These are phyloP conservation scores for Autographa gamma DNA, from an alignment of 2,888 invertebrate species.

Conservation along the genomic window DNA sequence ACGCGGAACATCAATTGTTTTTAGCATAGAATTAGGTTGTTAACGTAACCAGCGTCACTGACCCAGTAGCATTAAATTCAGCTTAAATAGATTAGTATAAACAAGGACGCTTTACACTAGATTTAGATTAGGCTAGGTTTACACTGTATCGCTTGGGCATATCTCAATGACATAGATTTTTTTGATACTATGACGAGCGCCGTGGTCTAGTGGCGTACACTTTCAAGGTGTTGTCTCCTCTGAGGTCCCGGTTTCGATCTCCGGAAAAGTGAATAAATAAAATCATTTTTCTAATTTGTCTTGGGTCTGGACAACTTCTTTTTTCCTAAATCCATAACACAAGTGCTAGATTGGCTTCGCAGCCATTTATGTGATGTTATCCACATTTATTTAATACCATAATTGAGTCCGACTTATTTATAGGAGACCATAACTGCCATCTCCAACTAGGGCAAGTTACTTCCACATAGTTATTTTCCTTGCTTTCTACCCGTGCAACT, in stretches of 20 bases:
- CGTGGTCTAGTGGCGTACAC: no score
- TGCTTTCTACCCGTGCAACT: background rate
- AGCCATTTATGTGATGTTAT: no score
- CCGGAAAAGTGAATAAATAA: no score
- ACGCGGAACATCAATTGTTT: conserved; percentile 37
- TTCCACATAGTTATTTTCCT: background rate
- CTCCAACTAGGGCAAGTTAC: background rate
- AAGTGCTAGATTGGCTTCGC: no score
- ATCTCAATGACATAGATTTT: no score
- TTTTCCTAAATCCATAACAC: no score
- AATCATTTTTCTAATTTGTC: no score
- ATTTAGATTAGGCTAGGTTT: conserved; percentile 39
- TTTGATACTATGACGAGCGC: no score
- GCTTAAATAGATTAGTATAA: conserved; percentile 53
- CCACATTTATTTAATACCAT: no score
- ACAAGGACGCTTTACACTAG: conserved; percentile 53
- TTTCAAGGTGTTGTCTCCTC: no score
- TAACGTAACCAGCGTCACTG: conserved; percentile 36
- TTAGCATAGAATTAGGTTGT: conserved; percentile 48
- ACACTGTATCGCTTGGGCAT: conserved; percentile 11
- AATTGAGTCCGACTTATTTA: background rate
- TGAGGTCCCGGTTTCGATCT: no score
- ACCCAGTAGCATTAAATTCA: conserved; percentile 42
- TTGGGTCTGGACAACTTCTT: no score
- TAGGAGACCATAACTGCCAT: background rate